Percentiles rank a stretch among this genome's conserved stretches.
These are phyloP conservation scores for Homarus gammarus DNA, from an alignment of 2,888 invertebrate genomes.

Conservation along the genomic window DNA sequence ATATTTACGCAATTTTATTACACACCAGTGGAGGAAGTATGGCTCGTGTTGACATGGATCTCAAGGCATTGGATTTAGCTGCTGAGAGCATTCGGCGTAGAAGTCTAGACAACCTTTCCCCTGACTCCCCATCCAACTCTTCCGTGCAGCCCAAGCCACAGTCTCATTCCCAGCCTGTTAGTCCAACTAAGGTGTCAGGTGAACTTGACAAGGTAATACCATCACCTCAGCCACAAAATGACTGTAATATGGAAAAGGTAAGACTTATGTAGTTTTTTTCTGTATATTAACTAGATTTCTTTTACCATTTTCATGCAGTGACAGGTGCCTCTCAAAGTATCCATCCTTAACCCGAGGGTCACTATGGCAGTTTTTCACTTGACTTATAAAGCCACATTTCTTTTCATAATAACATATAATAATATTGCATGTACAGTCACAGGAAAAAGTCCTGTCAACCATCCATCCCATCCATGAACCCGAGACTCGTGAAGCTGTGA, in stretches of 20 bases:
- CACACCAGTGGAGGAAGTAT: conserved; percentile 52
- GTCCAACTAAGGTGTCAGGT: conserved; percentile 64
- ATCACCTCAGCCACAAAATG: conserved; percentile 38
- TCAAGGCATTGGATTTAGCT: conserved; percentile 73
- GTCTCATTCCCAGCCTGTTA: conserved; percentile 72
- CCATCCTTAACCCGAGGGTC: too few relatives aligned
- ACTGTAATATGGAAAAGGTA: conserved; percentile 63
- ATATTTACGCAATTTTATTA: not conserved
- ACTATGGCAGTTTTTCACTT: too few relatives aligned
- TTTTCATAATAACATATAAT: too few relatives aligned
- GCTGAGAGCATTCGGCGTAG: conserved; percentile 67
- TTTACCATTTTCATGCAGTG: too few relatives aligned
- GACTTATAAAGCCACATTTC: too few relatives aligned
- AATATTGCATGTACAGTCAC: too few relatives aligned
- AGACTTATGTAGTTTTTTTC: not conserved
- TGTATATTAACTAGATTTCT: too few relatives aligned
- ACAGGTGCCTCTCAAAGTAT: too few relatives aligned
- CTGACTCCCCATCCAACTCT: conserved; percentile 16
- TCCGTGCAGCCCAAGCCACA: conserved; percentile 11
- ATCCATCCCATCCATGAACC: too few relatives aligned
- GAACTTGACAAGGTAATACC: conserved; percentile 24
- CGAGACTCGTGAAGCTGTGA: too few relatives aligned
- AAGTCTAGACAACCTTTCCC: not conserved
- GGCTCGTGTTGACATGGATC: conserved; percentile 71
- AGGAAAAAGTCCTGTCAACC: too few relatives aligned